A percentile compares a stretch with the other conserved stretches of the same genome.
These are phyloP conservation scores for Catostomus latipinnis DNA, from an alignment of 2,797 vertebrate genomes.

Conservation along the genomic window DNA sequence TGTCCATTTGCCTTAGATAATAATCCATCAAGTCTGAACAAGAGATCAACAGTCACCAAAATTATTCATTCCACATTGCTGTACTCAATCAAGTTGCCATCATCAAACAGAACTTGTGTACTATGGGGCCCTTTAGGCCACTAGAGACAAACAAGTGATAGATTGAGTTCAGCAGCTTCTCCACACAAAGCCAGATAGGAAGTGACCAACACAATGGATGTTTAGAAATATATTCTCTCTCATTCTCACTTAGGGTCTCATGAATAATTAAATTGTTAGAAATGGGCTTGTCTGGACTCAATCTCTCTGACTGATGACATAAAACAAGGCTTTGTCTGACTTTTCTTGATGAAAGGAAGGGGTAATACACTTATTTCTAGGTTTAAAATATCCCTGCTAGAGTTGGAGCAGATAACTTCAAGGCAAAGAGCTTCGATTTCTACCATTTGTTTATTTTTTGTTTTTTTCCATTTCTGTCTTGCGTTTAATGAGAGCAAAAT, in stretches of 20 bases:
- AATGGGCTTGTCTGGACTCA: slow-evolving; percentile 57
- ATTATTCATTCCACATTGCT: slow-evolving; percentile 29
- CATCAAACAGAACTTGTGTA: not conserved
- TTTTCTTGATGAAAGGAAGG: slow-evolving; percentile 20
- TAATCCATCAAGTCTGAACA: slow-evolving; percentile 43
- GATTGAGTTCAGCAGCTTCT: slow-evolving; percentile 51
- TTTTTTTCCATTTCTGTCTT: not conserved
- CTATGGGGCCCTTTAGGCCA: slow-evolving; percentile 25
- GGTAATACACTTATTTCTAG: not conserved
- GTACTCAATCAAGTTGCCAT: slow-evolving; percentile 13
- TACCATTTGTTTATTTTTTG: no score
- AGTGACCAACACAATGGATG: slow-evolving; percentile 54
- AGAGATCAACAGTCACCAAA: slow-evolving; percentile 4
- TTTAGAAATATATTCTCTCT: slow-evolving; percentile 58
- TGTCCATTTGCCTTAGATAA: slow-evolving; percentile 4
- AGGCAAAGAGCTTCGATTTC: not conserved
- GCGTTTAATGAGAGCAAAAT: not conserved
- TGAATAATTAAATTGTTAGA: slow-evolving; percentile 61
- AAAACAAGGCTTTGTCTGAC: slow-evolving; percentile 56
- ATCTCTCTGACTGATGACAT: slow-evolving; percentile 58
- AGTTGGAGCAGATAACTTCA: not conserved
- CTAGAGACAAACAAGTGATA: slow-evolving; percentile 49
- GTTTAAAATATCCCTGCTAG: not conserved
- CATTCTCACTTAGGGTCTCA: slow-evolving; percentile 58
- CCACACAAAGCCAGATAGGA: slow-evolving; percentile 46